Base-by-base conservation (phyloP, 2,888 invertebrate genomes). In the Desoria tigrina region DNA sequence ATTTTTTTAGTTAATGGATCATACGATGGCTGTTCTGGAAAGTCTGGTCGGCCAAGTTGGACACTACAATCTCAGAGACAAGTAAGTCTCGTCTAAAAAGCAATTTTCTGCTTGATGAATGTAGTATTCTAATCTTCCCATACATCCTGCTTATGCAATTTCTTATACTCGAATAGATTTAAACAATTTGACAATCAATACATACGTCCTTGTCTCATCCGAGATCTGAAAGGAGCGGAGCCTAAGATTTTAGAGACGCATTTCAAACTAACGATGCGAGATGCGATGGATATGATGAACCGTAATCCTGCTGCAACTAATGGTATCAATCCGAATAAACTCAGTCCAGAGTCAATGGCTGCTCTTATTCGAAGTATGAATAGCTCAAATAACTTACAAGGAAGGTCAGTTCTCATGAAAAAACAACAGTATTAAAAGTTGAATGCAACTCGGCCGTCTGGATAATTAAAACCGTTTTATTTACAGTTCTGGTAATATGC, bases 1-100 rank as follows among this genome's bases (percentile, higher is more conserved):
- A n/a, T n/a, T 16, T 45, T 45, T 21, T 45, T 55, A 75, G 84
- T 88, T 95, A 79, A 93, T 97, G 87, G 97, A 98, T 81, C 97
- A 97, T 81, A 85, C 93, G 77, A 96, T 98, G 94, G 94, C 95
- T 53, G 97, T 95, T 4, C 85, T 98, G 76, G 98, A 98, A 83
- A 96, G 95, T 81, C 90, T 98, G 78, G 85, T 94, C 76, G 97
- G 96, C 66, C 92, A 91, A 82, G 91, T 94, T 79, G 97, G 97
- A 73, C 94, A 96, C 81, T 90, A 94, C 79, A 92, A 94, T 81
- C 87, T 93, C 65, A 85, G 94, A 77, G 93, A 94, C 82, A 93
- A 90, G 87, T 87, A 59, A 45, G 21, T 45, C 21, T 6, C 45
- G n/a, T 21, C 39, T 39, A 16, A 9, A 39, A 39, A 39, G 39